Evolutionary conservation across 2,888 invertebrate species (phyloP).

Genomic region (Craniophora ligustri): DNA sequence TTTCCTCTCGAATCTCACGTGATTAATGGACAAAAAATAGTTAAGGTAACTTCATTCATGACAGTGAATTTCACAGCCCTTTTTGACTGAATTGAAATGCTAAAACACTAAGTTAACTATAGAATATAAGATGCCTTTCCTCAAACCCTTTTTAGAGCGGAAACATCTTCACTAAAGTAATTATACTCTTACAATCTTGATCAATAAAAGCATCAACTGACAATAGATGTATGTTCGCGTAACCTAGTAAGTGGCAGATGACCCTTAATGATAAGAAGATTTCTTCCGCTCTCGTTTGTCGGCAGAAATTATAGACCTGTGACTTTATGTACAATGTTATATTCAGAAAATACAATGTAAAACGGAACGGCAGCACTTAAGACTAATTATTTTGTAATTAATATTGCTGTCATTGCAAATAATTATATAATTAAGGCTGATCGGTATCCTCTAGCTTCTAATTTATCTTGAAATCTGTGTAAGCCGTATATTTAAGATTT

Average conservation of each 20-base stretch:
- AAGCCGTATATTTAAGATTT: too few species aligned
- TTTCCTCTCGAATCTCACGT: too few species aligned
- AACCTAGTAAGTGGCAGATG: conserved; percentile 67
- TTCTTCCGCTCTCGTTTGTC: conserved; percentile 65
- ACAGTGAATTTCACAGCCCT: too few species aligned
- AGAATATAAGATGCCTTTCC: too few species aligned
- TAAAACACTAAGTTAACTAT: too few species aligned
- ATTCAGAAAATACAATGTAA: conserved; percentile 38
- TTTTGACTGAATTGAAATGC: too few species aligned
- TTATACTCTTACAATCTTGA: conserved; percentile 34
- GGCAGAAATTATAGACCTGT: conserved; percentile 38
- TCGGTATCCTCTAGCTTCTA: conserved; percentile 26
- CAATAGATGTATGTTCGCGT: conserved; percentile 62
- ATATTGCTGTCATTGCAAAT: conserved; percentile 24
- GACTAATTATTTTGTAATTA: conserved; percentile 44
- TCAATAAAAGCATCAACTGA: conserved; percentile 49
- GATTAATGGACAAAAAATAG: too few species aligned
- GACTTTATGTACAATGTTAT: conserved; percentile 35
- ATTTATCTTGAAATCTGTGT: conserved; percentile 22
- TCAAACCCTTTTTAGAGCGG: background rate
- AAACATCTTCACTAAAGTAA: conserved; percentile 28
- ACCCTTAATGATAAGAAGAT: conserved; percentile 65
- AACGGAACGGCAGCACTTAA: conserved; percentile 39
- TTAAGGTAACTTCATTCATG: too few species aligned
- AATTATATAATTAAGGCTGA: conserved; percentile 33